These are phyloP conservation scores for Bursaphelenchus okinawaensis DNA, from an alignment of 2,888 invertebrate species.

Conservation along the genomic window DNA sequence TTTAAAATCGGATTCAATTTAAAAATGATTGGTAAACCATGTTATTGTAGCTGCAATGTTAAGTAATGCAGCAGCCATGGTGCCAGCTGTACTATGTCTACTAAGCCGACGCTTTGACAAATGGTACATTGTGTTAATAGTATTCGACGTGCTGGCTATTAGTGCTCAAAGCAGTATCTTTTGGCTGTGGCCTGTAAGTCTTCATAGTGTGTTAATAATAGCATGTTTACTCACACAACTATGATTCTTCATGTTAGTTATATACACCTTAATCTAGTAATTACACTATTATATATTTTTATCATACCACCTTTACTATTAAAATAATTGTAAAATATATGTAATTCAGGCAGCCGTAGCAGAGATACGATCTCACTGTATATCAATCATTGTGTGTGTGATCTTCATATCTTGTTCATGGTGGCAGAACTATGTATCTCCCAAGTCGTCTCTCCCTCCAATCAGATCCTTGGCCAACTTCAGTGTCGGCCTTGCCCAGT, in stretches of 20 bases:
- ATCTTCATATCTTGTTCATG: conserved; percentile 83
- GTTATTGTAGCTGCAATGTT: conserved; percentile 69
- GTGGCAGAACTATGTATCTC: conserved; percentile 96
- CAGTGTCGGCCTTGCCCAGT: conserved; percentile 67
- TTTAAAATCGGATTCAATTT: too few species aligned
- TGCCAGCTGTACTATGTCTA: conserved; percentile 69
- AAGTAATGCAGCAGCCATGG: conserved; percentile 85
- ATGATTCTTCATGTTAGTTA: too few species aligned
- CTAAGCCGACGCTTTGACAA: conserved; percentile 62
- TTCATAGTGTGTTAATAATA: too few species aligned
- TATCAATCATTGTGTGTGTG: conserved; percentile 79
- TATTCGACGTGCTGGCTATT: conserved; percentile 73
- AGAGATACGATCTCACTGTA: conserved; percentile 61
- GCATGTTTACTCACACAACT: too few species aligned
- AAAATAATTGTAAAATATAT: too few species aligned
- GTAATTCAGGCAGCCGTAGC: conserved; percentile 44
- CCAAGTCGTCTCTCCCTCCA: conserved; percentile 71
- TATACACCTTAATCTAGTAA: too few species aligned
- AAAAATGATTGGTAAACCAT: not conserved
- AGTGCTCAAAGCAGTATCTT: conserved; percentile 83
- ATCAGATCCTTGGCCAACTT: conserved; percentile 46
- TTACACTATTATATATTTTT: too few species aligned
- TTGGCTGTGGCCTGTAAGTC: conserved; percentile 74
- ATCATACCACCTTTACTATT: too few species aligned
- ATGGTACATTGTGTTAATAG: conserved; percentile 46